Evolutionary conservation across 2,888 invertebrate species (phyloP), one percentile per base, ranked within the genome.

Genomic region (Lampropteryx suffumata): DNA sequence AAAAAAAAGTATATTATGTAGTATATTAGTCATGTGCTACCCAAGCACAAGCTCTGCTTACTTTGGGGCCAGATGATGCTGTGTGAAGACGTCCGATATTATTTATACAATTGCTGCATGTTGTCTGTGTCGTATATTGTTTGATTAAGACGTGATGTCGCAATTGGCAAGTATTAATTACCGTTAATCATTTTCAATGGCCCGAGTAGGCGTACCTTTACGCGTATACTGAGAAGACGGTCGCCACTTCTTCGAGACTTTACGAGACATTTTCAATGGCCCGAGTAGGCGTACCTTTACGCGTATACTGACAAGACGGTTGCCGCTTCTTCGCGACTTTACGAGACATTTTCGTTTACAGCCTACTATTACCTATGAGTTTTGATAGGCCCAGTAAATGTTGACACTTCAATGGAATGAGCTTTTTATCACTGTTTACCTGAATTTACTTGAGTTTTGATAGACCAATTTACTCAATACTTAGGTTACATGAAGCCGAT

Each of bases 351-450:
- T 27, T 8, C 27, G 17, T 28, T 34, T 34, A 43, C 33, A 43
- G 42, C 43, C 27, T 34, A 28, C 33, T 43, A n/a, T n/a, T n/a
- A n/a, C n/a, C n/a, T n/a, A 34, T 35, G 34, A 34, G 34, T 43
- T 17, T 35, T 43, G 34, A 43, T 43, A 43, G 36, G 4, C 26
- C 11, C 9, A 34, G 14, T 43, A 35, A 34, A 30, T 24, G 34
- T 43, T 26, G 26, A 12, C 27, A 35, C 43, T 43, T 34, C 34
- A 34, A 11, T 17, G 10, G 10, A 33, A 27, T 6, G 43, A 28
- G 28, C 34, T 35, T 34, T 33, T 43, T 43, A 43, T 28, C 24
- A 28, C 17, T 28, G 17, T 43, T 17, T 28, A 35, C 34, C 36
- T 26, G 35, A 35, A 1, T 35, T 10, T 11, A 21, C 32, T 32